Percentiles rank a stretch among this genome's conserved stretches.
These are phyloP conservation scores for Shinisaurus crocodilurus DNA, from an alignment of 2,113 vertebrate species.

Conservation along the genomic window DNA sequence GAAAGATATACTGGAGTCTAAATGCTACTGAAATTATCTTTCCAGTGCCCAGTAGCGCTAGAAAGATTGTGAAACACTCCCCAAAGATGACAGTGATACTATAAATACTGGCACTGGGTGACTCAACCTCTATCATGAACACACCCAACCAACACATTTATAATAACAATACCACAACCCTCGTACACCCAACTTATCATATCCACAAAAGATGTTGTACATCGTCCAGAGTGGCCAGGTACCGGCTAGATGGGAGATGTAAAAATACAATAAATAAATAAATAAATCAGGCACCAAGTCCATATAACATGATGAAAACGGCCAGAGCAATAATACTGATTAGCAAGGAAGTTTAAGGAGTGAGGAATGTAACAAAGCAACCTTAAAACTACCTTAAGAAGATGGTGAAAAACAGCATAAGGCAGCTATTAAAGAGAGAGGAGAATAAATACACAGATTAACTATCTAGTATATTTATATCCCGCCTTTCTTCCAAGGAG, in stretches of 20 bases:
- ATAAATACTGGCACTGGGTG: background rate
- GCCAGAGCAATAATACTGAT: background rate
- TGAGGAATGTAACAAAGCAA: background rate
- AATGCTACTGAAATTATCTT: background rate
- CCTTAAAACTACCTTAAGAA: background rate
- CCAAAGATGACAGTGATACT: background rate
- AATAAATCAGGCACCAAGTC: too few relatives aligned
- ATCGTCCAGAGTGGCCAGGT: too few relatives aligned
- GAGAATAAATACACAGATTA: background rate
- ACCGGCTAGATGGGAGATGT: too few relatives aligned
- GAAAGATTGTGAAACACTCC: background rate
- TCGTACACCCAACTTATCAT: background rate
- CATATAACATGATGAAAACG: background rate
- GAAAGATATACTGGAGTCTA: background rate
- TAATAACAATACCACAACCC: background rate
- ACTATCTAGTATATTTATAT: too few relatives aligned
- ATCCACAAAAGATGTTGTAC: background rate
- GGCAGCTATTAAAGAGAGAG: background rate
- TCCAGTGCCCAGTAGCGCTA: background rate
- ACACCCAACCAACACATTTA: background rate
- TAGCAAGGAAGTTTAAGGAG: background rate
- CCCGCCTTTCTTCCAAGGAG: too few relatives aligned
- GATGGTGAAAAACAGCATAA: background rate
- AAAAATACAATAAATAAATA: too few relatives aligned
- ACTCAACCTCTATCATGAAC: background rate